phyloP scores from a whole-genome alignment of 2,888 invertebrate genomes.

The Cataglyphis cursor region DNA sequence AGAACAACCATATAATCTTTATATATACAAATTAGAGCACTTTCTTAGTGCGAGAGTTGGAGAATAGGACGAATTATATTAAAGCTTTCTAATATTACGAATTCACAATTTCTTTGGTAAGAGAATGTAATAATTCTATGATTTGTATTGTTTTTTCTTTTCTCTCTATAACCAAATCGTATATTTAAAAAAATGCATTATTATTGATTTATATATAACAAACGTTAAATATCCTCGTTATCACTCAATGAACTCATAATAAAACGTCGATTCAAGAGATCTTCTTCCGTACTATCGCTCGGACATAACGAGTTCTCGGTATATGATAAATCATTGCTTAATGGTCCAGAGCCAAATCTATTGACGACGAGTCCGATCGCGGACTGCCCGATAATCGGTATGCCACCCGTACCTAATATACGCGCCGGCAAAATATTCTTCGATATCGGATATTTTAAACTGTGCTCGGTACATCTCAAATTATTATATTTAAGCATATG shows the following conservation, averaged over 20 bases:
- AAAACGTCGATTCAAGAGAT: constrained; percentile 80
- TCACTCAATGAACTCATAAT: constrained; percentile 82
- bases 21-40: constrained; percentile 62
- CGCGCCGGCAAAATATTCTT: constrained; percentile 81
- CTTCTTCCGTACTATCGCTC: constrained; percentile 79
- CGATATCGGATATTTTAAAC: constrained; percentile 79
- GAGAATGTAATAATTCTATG: constrained; percentile 26
- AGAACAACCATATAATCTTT: constrained; percentile 65
- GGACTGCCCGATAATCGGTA: constrained; percentile 84
- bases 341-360: constrained; percentile 82
- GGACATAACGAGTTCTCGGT: constrained; percentile 79
- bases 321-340: constrained; percentile 76
- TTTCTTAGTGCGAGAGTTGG: constrained; percentile 34
- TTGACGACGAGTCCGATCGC: constrained; percentile 84
- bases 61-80: constrained; percentile 36
- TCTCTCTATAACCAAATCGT: constrained; percentile 16
- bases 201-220: constrained; percentile 35
- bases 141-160: not conserved
- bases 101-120: constrained; percentile 44
- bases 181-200: constrained; percentile 22
- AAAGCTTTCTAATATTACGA: constrained; percentile 39
- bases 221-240: constrained; percentile 80
- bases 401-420: constrained; percentile 81
- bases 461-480: constrained; percentile 81
- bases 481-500: constrained; percentile 82